These are phyloP conservation scores for Montipora foliosa DNA, from an alignment of 64 coral and sea anemone species.

Conservation along the genomic window DNA sequence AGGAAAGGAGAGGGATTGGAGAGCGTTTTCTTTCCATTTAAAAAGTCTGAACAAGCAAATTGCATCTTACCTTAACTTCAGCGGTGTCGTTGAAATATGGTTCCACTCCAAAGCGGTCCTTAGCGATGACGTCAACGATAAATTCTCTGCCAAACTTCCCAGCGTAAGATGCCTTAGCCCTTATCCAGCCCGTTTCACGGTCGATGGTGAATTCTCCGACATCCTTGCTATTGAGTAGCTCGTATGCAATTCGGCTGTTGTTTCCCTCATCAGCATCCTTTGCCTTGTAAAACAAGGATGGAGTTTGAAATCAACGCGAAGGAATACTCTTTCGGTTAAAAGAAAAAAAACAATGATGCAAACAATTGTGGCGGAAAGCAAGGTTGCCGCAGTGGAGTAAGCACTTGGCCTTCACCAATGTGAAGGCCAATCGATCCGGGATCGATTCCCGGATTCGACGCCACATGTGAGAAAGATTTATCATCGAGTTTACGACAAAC, in stretches of 20 bases:
- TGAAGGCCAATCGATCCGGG: too few species aligned
- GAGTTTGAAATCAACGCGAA: too few species aligned
- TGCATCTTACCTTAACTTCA: conserved; percentile 61
- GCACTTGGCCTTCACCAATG: too few species aligned
- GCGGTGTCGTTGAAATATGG: conserved; percentile 72
- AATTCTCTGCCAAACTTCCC: conserved; percentile 69
- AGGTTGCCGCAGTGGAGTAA: too few species aligned
- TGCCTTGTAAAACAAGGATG: conserved; percentile 44
- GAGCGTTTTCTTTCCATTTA: too few species aligned
- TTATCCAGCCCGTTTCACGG: conserved; percentile 86
- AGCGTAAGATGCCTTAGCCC: conserved; percentile 73
- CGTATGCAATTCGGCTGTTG: conserved; percentile 84
- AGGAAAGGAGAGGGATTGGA: too few species aligned
- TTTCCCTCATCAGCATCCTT: conserved; percentile 81
- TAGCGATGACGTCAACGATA: conserved; percentile 61
- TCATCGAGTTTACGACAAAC: too few species aligned
- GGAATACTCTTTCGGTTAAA: too few species aligned
- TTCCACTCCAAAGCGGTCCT: conserved; percentile 68
- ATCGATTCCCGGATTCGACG: too few species aligned
- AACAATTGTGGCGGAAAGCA: too few species aligned
- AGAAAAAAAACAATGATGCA: too few species aligned
- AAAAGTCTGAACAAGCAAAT: background rate
- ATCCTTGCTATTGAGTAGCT: conserved; percentile 43
- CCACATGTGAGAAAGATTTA: too few species aligned
- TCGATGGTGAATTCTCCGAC: conserved; percentile 73